A percentile compares a stretch with the other conserved stretches of the same genome.
Evolutionary conservation across 2,797 vertebrate genomes (phyloP).

Genomic region (Euthynnus affinis): DNA sequence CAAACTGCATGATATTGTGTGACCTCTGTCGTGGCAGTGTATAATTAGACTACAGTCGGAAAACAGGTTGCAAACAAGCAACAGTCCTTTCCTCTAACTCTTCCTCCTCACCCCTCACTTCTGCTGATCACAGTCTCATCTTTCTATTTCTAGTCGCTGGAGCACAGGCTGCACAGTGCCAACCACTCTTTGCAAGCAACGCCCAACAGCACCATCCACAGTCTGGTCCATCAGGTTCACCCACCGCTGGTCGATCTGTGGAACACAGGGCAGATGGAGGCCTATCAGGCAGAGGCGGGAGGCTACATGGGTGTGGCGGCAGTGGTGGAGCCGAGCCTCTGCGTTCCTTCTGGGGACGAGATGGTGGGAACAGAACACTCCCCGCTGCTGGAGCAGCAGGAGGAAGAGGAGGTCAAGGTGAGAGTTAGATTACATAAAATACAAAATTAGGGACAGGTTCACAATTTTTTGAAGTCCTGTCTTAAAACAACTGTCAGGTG

Average conservation of each 20-base stretch:
- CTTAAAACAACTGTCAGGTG: too few species aligned
- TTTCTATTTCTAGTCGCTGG: constrained; percentile 77
- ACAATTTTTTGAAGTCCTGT: too few species aligned
- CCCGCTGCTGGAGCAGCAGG: constrained; percentile 92
- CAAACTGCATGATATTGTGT: not conserved
- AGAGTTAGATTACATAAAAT: constrained; percentile 56
- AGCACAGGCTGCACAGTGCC: constrained; percentile 87
- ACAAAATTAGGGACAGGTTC: constrained; percentile 10
- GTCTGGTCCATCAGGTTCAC: constrained; percentile 85
- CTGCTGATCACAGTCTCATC: constrained; percentile 29
- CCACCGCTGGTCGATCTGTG: constrained; percentile 92
- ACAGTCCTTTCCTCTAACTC: constrained; percentile 14
- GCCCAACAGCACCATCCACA: constrained; percentile 89
- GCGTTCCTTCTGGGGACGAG: constrained; percentile 83
- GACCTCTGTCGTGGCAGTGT: constrained; percentile 1
- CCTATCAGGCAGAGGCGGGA: constrained; percentile 88
- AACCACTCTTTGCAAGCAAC: constrained; percentile 88
- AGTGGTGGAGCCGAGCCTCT: constrained; percentile 87
- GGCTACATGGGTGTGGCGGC: constrained; percentile 88
- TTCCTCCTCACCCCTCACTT: not conserved
- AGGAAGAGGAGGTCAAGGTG: constrained; percentile 87
- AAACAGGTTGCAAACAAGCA: not conserved
- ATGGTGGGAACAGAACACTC: constrained; percentile 89
- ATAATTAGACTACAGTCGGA: not conserved
- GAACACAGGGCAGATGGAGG: constrained; percentile 86